Evolutionary conservation across 2,888 invertebrate genomes (phyloP).

Genomic region (Pocota personata): DNA sequence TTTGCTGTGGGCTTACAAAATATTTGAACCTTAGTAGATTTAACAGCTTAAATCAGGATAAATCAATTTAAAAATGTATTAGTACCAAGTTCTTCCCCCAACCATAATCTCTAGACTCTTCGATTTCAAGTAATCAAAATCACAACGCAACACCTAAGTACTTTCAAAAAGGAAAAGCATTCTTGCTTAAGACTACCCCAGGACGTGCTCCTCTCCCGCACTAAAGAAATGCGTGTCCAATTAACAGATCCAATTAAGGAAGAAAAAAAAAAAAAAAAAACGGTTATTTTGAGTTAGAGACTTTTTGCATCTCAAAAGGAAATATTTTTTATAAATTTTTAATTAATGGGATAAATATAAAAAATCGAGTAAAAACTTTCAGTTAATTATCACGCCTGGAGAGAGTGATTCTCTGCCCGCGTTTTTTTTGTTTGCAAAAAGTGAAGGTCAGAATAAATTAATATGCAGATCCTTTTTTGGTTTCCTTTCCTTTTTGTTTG

Average conservation of each 20-base stretch:
- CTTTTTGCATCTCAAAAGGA: slow-evolving; percentile 39
- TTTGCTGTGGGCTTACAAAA: not conserved
- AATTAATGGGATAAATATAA: slow-evolving; percentile 39
- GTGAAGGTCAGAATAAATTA: slow-evolving; percentile 30
- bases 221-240: slow-evolving; percentile 48
- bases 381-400: slow-evolving; percentile 26
- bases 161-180: not conserved
- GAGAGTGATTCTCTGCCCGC: not conserved
- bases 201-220: not conserved
- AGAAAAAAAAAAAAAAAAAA: slow-evolving; percentile 8
- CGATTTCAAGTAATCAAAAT: not conserved
- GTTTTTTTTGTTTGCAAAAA: not conserved
- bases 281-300: slow-evolving; percentile 18
- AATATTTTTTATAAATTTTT: slow-evolving; percentile 41
- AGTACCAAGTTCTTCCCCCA: not conserved
- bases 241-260: slow-evolving; percentile 64
- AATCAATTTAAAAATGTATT: not conserved
- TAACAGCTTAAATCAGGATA: not conserved
- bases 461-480: slow-evolving; percentile 31
- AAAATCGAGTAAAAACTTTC: slow-evolving; percentile 5
- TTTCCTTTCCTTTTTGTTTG: slow-evolving; percentile 11
- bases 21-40: not conserved
- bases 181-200: not conserved
- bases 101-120: not conserved
- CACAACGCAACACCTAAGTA: not conserved